These are phyloP conservation scores for Mythimna loreyi DNA, from an alignment of 2,888 invertebrate species.

Conservation along the genomic window DNA sequence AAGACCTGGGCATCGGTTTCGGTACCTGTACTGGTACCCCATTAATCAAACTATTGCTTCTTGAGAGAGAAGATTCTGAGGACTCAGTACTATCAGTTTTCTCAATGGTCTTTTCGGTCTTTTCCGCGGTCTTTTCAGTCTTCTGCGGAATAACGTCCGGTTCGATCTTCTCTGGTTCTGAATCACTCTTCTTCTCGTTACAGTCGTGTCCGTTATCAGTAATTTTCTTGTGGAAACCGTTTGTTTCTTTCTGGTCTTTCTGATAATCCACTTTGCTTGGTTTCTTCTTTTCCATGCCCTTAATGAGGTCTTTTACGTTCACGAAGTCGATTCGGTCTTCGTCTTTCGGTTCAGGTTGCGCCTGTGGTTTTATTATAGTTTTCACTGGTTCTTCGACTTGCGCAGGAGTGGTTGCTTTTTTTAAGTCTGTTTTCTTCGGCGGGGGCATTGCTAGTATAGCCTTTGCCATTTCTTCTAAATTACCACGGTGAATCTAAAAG, in stretches of 20 bases:
- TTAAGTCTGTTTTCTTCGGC: slow-evolving; percentile 80
- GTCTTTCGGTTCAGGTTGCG: slow-evolving; percentile 78
- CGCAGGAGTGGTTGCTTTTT: slow-evolving; percentile 73
- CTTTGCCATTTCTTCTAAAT: slow-evolving; percentile 87
- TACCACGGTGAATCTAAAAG: slow-evolving; percentile 91
- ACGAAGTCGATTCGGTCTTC: slow-evolving; percentile 89
- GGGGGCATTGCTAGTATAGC: slow-evolving; percentile 85
- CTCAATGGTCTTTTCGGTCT: slow-evolving; percentile 70
- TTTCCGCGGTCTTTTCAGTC: slow-evolving; percentile 59
- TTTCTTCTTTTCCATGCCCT: slow-evolving; percentile 91
- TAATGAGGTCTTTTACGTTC: slow-evolving; percentile 92
- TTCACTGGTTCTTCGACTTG: slow-evolving; percentile 76
- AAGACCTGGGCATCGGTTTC: slow-evolving; percentile 95
- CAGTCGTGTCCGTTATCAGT: slow-evolving; percentile 80
- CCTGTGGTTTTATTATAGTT: slow-evolving; percentile 69
- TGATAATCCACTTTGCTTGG: slow-evolving; percentile 71
- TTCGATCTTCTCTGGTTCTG: slow-evolving; percentile 67
- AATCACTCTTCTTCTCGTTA: slow-evolving; percentile 68
- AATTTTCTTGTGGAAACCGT: slow-evolving; percentile 83
- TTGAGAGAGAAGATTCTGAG: slow-evolving; percentile 77
- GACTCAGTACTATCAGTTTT: slow-evolving; percentile 83
- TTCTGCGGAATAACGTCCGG: slow-evolving; percentile 67
- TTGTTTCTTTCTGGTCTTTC: slow-evolving; percentile 82
- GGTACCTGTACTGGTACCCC: slow-evolving; percentile 91
- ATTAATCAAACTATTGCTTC: slow-evolving; percentile 85